Evolutionary conservation across 2,113 vertebrate genomes (phyloP), one percentile per base, ranked within the genome.

Genomic region (Indicator maculatus): DNA sequence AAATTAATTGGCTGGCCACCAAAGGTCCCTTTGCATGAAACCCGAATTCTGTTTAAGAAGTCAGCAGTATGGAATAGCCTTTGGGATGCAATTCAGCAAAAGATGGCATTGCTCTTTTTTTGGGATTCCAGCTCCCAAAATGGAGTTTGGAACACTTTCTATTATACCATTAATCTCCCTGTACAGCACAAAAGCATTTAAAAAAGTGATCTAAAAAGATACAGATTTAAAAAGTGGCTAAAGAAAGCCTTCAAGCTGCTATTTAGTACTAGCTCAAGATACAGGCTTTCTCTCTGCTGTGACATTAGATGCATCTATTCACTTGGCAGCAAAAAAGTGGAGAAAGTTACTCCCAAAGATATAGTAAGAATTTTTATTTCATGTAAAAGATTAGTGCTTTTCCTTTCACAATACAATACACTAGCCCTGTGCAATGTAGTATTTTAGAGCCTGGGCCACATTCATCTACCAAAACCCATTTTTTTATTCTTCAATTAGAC

Each of bases 21-120:
- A 69, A 86, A 66, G 21, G 21, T 90, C 66, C 45, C 33, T 21
- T 93, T 63, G 64, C 39, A 69, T 45, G 72, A 96, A 96, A 89
- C 24, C 16, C 59, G 73, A 88, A 27, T 74, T 24, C 5, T 17
- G 13, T 63, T 90, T 86, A 85, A 82, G 81, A 78, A 74, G 39
- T 65, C 59, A 55, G 26, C 8, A 52, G 13, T 28, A 55, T 3
- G 11, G 33, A 78, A 26, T 2, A 6, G 12, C 13, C 12, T 9
- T 81, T 69, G 24, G 41, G 65, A 67, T 74, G 7, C 8, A 56
- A 77, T 81, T 56, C 61, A 50, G 6, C 47, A 36, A 64, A 72
- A 69, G 27, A 56, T 4, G 56, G 8, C 15, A 8, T 10, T 67
- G 5, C 6, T 44, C 3, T 53, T 56, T 56, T 36, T 36, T 36